phyloP scores from a whole-genome alignment of 2,797 vertebrate species.

The Sandelia bainsii region DNA sequence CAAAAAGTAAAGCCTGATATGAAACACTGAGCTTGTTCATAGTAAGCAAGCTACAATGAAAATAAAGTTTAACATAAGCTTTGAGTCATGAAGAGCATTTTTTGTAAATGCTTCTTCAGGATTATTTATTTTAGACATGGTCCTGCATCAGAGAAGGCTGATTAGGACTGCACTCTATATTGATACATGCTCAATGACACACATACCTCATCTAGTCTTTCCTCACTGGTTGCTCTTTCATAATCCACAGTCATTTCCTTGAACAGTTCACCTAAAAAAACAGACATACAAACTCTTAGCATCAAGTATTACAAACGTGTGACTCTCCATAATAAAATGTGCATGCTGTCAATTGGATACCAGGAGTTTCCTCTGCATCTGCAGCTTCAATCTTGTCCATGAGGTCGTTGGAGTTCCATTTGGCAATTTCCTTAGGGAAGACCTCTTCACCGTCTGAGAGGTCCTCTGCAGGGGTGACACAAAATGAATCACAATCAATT shows the following conservation, averaged over 20 bases:
- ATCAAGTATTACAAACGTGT: not conserved
- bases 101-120: conserved; percentile 3
- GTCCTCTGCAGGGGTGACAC: conserved; percentile 86
- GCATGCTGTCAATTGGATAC: conserved; percentile 73
- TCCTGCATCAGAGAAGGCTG: conserved; percentile 27
- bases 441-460: conserved; percentile 91
- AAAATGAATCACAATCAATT: conserved; percentile 11
- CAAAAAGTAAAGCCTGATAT: conserved; percentile 37
- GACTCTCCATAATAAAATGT: not conserved
- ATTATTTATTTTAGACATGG: conserved; percentile 21
- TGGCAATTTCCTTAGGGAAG: conserved; percentile 93
- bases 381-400: conserved; percentile 94
- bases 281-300: conserved; percentile 21
- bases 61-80: conserved; percentile 6
- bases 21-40: conserved; percentile 4
- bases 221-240: conserved; percentile 85
- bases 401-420: conserved; percentile 96
- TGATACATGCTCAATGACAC: not conserved
- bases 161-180: conserved; percentile 10
- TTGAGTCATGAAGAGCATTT: conserved; percentile 22
- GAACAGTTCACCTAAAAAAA: conserved; percentile 87
- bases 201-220: conserved; percentile 91
- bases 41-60: conserved; percentile 15
- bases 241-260: conserved; percentile 87
- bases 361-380: conserved; percentile 87